Conservation (phyloP, 2,113 vertebrate species). For the Nanger granti region DNA sequence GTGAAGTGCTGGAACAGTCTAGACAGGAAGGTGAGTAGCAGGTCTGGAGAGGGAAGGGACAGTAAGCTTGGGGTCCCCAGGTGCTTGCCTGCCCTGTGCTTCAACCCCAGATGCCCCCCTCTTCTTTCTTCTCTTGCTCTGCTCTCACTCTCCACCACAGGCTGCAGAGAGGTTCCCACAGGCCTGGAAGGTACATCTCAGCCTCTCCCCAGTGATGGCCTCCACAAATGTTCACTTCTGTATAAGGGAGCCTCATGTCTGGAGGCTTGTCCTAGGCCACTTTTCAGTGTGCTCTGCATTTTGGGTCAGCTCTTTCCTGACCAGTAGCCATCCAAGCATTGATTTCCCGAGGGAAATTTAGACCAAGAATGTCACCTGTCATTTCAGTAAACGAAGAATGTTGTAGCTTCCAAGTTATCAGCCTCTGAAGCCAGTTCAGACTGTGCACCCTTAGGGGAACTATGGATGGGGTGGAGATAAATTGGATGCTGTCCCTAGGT, state of each 20-base stretch:
- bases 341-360: background rate
- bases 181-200: background rate
- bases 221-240: background rate
- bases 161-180: background rate
- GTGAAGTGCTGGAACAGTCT: background rate
- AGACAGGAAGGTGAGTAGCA: background rate
- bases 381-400: background rate
- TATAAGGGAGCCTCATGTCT: background rate
- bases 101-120: background rate
- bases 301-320: background rate
- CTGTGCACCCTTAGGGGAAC: background rate
- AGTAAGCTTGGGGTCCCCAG: background rate
- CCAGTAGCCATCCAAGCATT: background rate
- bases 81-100: background rate
- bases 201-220: background rate
- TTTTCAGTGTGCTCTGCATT: background rate
- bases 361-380: background rate
- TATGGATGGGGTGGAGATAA: background rate
- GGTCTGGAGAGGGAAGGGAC: background rate
- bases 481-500: background rate
- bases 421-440: background rate
- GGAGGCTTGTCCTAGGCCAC: background rate
- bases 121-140: background rate
- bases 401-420: background rate
- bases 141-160: background rate